These are phyloP conservation scores for Rhingia campestris DNA, from an alignment of 2,888 invertebrate genomes.

Conservation along the genomic window DNA sequence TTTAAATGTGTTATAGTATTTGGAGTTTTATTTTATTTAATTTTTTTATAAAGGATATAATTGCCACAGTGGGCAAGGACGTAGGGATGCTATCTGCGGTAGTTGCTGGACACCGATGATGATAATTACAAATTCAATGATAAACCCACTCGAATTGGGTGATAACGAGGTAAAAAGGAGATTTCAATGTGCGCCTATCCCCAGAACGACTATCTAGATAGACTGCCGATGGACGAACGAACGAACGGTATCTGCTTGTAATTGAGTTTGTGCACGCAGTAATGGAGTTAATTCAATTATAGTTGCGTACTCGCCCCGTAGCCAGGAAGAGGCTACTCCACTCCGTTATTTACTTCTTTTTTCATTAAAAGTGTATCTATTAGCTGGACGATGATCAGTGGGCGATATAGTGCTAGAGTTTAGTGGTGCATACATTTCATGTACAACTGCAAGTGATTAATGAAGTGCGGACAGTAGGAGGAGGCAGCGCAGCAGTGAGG, in stretches of 20 bases:
- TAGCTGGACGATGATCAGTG: neutral
- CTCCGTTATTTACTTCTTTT: constrained; percentile 32
- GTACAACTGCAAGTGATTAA: constrained; percentile 67
- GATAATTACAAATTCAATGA: constrained; percentile 69
- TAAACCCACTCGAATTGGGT: constrained; percentile 37
- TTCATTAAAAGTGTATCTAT: constrained; percentile 8
- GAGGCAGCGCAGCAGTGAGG: neutral
- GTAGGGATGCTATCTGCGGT: constrained; percentile 41
- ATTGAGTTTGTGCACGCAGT: constrained; percentile 64
- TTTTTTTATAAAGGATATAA: constrained; percentile 37
- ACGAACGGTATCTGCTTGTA: constrained; percentile 18
- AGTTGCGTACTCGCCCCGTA: constrained; percentile 64
- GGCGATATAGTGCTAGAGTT: constrained; percentile 10
- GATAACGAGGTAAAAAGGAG: constrained; percentile 61
- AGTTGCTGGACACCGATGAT: neutral
- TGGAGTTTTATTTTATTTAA: constrained; percentile 1
- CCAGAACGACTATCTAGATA: neutral
- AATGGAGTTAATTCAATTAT: constrained; percentile 73
- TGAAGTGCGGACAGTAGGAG: constrained; percentile 52
- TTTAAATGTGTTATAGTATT: constrained; percentile 59
- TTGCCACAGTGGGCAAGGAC: constrained; percentile 31
- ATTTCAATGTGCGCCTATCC: constrained; percentile 7
- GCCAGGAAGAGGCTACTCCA: constrained; percentile 20
- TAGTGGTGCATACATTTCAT: constrained; percentile 52
- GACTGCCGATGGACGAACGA: neutral